phyloP scores from a whole-genome alignment of 1,140 invertebrate genomes.

The Drosophila erecta region DNA sequence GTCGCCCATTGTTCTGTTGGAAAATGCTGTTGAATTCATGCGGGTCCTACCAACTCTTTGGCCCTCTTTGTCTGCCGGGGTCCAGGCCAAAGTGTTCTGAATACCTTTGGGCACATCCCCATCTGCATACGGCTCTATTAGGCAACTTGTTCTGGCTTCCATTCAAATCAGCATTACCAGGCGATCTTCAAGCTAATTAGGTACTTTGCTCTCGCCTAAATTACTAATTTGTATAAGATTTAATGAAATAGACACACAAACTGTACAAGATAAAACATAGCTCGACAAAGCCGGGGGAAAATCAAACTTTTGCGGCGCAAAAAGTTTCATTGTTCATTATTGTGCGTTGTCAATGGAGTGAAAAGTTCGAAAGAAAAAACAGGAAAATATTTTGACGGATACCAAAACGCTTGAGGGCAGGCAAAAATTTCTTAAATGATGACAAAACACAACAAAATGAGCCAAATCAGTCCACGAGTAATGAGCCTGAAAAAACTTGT shows the following conservation, averaged over 20 bases:
- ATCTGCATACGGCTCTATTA: conserved; percentile 34
- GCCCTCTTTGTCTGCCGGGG: conserved; percentile 9
- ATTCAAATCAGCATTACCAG: not conserved
- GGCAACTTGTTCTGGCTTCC: conserved; percentile 25
- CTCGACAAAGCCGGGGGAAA: conserved; percentile 1
- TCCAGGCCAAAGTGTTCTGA: not conserved
- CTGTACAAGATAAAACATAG: too few species aligned
- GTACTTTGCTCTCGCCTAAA: not conserved
- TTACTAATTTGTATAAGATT: not conserved
- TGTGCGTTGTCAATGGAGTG: not conserved
- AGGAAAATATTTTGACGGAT: conserved; percentile 16
- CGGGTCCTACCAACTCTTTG: conserved; percentile 16
- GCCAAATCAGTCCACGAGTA: not conserved
- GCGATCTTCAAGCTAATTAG: not conserved
- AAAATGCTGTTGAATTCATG: conserved; percentile 43
- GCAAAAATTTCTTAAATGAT: conserved; percentile 59
- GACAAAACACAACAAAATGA: conserved; percentile 46
- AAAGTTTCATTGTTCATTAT: conserved; percentile 25
- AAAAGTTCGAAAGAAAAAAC: conserved; percentile 8
- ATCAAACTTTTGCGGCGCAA: not conserved
- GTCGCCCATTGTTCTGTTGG: conserved; percentile 32
- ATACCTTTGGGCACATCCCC: conserved; percentile 24
- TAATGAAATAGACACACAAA: not conserved
- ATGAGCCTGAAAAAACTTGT: conserved; percentile 18
- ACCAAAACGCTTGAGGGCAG: conserved; percentile 55